Evolutionary conservation across 2,113 vertebrate species (phyloP), one percentile per base, ranked within the genome.

Genomic region (Pteruthius melanotis): DNA sequence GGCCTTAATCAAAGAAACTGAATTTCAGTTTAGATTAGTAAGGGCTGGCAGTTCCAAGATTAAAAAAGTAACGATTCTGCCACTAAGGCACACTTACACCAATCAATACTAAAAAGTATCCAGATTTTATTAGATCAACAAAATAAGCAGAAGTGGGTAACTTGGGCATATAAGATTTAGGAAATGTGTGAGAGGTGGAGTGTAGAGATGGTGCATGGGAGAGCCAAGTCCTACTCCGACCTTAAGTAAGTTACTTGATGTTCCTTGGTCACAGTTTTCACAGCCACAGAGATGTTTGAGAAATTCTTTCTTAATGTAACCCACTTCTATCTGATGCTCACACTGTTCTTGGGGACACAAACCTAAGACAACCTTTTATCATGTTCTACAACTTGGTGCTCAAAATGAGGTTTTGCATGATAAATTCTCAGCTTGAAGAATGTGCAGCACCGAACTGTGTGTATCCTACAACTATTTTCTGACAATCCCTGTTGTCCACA

Each of bases 11-110:
- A 16, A 98, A 96, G 81, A 79, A 95, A 83, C 89, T 74, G 92
- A 96, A 91, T 90, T 97, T 96, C 85, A 54, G 86, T 93, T 98
- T 95, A 97, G 94, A 97, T 98, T 84, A 97, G 96, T 94, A 90
- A 87, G 61, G 83, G 64, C 52, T 97, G 95, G 95, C 93, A 97
- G 93, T 92, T 97, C 66, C 87, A 89, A 97, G 93, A 98, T 98
- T 98, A 96, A 98, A 98, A 98, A 97, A 95, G 84, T 97, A 98
- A 98, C 96, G 95, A 98, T 97, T 97, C 92, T 97, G 91, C 95
- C 97, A 97, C 97, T 97, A 96, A 97, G 82, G 50, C 95, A 96
- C 94, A 84, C 91, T 97, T 95, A 72, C 35, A 96, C 71, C 92
- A 94, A 97, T 98, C 97, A 94, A 97, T 97, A 97, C 63, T 40